Conservation (phyloP, 2,113 vertebrate genomes). For the Eulemur rufifrons region DNA sequence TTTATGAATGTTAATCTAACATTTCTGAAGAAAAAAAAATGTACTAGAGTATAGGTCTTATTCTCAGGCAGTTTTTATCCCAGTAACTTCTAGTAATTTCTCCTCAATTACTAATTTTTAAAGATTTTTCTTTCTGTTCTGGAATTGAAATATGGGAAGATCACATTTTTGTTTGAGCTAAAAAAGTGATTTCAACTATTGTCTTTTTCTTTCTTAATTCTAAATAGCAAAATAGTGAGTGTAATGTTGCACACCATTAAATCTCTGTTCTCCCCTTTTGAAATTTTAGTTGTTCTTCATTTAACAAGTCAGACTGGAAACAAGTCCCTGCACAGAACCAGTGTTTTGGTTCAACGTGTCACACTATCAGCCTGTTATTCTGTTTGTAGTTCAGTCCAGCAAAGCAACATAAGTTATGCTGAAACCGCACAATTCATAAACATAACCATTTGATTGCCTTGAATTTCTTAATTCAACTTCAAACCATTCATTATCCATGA, state of each 20-base stretch:
- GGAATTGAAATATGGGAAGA: background rate
- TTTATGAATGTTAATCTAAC: background rate
- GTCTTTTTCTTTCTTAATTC: background rate
- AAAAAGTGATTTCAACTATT: background rate
- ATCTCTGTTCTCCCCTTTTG: background rate
- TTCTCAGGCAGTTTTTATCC: background rate
- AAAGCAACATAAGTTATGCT: constrained; percentile 5
- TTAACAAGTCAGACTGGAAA: background rate
- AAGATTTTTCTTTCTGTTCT: background rate
- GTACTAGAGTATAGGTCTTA: background rate
- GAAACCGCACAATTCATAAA: background rate
- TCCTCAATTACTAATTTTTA: background rate
- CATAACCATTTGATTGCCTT: background rate
- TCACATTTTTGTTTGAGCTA: background rate
- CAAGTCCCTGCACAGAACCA: background rate
- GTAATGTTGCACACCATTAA: background rate
- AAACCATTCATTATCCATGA: background rate
- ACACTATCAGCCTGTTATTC: background rate
- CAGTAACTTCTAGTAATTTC: background rate
- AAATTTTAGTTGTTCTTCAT: background rate
- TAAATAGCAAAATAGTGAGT: background rate
- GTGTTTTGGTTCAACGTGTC: background rate
- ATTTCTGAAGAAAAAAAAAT: background rate
- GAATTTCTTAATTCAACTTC: background rate
- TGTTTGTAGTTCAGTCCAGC: background rate